phyloP scores from a whole-genome alignment of 2,113 vertebrate genomes.

The Candoia aspera region DNA sequence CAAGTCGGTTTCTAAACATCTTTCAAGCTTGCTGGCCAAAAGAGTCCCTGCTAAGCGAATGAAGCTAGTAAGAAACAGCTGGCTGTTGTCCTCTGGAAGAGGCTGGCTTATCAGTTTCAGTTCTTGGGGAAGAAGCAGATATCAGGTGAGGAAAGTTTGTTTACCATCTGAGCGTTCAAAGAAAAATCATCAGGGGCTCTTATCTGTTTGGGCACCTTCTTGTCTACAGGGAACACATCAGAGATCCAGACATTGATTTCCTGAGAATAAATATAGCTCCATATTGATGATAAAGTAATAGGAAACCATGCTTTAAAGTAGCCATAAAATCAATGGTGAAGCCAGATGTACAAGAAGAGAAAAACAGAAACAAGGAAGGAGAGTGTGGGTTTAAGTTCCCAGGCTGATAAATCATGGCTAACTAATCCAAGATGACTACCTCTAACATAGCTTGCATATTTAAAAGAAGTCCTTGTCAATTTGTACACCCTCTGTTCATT shows the following conservation, averaged over 20 bases:
- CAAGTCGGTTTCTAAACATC: background rate
- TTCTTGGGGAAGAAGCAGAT: conserved; percentile 31
- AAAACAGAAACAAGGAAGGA: background rate
- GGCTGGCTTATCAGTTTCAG: conserved; percentile 47
- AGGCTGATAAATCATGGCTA: background rate
- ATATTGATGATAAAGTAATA: background rate
- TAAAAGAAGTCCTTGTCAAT: background rate
- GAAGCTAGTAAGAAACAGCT: conserved; percentile 28
- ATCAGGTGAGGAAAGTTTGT: conserved; percentile 58
- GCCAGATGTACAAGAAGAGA: background rate
- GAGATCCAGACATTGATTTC: rapidly evolving
- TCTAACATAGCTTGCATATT: background rate
- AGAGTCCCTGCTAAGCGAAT: background rate
- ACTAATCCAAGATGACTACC: background rate
- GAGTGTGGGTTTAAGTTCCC: background rate
- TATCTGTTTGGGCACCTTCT: conserved; percentile 44
- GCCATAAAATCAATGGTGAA: background rate
- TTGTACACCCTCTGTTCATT: background rate
- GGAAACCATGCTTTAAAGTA: background rate
- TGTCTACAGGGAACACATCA: conserved; percentile 35
- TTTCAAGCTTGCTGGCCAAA: background rate
- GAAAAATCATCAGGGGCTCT: background rate
- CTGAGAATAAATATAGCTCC: background rate
- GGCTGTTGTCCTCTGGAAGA: conserved; percentile 40
- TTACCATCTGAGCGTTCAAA: background rate